Evolutionary conservation across 2,113 vertebrate species (phyloP), one percentile per base, ranked within the genome.

Genomic region (Boulengeromyrus knoepffleri): DNA sequence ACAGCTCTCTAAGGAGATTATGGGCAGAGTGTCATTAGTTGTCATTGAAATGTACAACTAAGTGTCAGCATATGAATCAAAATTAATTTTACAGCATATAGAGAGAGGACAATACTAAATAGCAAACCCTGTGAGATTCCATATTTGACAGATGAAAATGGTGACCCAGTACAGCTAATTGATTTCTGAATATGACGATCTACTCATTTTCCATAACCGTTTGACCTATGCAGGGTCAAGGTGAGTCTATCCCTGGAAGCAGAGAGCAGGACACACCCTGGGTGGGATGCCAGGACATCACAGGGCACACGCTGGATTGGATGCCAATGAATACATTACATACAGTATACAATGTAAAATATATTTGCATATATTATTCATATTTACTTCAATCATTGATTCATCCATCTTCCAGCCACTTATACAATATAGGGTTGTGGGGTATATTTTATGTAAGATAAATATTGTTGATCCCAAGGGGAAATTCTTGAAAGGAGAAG

Each of bases 11-110:
- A 77, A 77, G 70, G 70, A 77, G 70, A 77, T 77, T 80, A 19
- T 80, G 74, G 74, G 36, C 36, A 39, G 74, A 42, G 74, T 80
- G 74, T 80, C 74, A 42, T 80, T 80, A 42, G 31, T 42, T 80
- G 36, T 39, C 13, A 42, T 42, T 42, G 74, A 80, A 80, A 80
- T 80, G 74, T 80, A 80, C 74, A 80, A 42, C 17, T 77, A 36
- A 19, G 74, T 80, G 36, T 80, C 15, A 80, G 74, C 74, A 80
- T 80, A 19, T 42, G 74, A 80, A 42, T 80, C n/a, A 39, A 39
- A 42, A 80, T 80, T 80, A 42, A 42, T 80, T 80, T 80, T 80
- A 80, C 74, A 80, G 36, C 74, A 80, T 80, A 80, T 80, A 80
- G 36, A 42, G 74, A 39, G 74, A 80, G 36, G 62, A 70, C 31